Percentiles rank a stretch among this genome's conserved stretches.
Evolutionary conservation across 2,888 invertebrate species (phyloP).

Genomic region (Cancer borealis): DNA sequence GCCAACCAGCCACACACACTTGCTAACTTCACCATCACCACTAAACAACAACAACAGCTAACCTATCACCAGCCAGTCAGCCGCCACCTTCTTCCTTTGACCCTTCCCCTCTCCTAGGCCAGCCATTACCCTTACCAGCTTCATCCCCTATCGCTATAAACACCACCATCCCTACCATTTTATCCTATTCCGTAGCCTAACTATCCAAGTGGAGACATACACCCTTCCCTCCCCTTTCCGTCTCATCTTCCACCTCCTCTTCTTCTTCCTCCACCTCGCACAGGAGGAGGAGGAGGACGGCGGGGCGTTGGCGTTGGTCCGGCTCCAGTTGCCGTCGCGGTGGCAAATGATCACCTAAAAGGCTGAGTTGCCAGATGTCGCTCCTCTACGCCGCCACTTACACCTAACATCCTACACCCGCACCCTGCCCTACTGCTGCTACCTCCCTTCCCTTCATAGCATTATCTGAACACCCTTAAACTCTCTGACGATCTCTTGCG

Average conservation of each 20-base stretch:
- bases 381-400: neutral
- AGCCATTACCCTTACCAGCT: neutral
- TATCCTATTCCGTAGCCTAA: neutral
- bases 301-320: slow-evolving; percentile 40
- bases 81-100: neutral
- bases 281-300: neutral
- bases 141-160: neutral
- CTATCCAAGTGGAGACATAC: neutral
- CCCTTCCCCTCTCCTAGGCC: neutral
- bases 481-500: too few species aligned
- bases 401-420: neutral
- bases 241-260: neutral
- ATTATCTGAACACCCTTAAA: neutral
- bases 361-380: neutral
- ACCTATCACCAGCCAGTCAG: neutral
- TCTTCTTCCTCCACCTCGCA: neutral
- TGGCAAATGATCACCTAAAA: slow-evolving; percentile 31
- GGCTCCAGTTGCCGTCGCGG: slow-evolving; percentile 36
- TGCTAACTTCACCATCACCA: neutral
- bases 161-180: neutral
- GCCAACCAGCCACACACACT: slow-evolving; percentile 21
- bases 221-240: too few species aligned
- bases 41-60: neutral
- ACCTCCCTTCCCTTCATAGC: neutral
- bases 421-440: neutral